These are phyloP conservation scores for Selene dorsalis DNA, from an alignment of 2,797 vertebrate species.

Conservation along the genomic window DNA sequence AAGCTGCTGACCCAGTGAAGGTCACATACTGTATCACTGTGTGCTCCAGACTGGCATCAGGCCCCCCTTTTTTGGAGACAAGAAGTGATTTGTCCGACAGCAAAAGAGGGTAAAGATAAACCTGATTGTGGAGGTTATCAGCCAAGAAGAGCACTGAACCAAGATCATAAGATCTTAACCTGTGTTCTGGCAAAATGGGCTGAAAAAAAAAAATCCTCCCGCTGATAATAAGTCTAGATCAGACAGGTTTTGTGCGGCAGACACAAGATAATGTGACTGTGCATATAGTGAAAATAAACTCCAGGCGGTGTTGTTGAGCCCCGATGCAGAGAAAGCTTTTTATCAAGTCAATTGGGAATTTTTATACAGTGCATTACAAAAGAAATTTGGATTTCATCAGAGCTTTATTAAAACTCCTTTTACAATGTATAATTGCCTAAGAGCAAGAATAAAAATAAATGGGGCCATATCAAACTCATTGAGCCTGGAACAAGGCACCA, in stretches of 20 bases:
- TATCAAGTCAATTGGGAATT: not conserved
- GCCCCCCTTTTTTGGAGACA: not conserved
- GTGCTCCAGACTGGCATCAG: not conserved
- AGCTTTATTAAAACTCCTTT: not conserved
- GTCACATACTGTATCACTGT: too few species aligned
- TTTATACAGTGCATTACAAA: not conserved
- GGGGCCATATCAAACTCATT: not conserved
- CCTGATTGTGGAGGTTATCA: not conserved
- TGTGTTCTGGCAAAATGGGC: not conserved
- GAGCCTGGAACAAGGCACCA: not conserved
- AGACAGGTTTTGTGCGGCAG: not conserved
- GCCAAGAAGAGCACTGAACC: not conserved
- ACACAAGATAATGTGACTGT: not conserved
- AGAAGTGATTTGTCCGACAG: not conserved
- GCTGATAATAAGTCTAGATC: not conserved
- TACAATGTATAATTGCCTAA: not conserved
- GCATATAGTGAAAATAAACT: not conserved
- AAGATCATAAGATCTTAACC: not conserved
- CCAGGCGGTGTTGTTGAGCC: not conserved
- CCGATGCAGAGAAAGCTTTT: not conserved
- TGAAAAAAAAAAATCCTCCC: not conserved
- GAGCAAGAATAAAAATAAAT: conserved; percentile 14
- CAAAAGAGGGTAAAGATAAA: conserved; percentile 2
- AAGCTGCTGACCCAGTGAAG: not conserved
- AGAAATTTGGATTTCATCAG: conserved; percentile 16